Evolutionary conservation across 1,140 invertebrate species (phyloP), one percentile per base, ranked within the genome.

Genomic region (Rhizoglyphus robini): DNA sequence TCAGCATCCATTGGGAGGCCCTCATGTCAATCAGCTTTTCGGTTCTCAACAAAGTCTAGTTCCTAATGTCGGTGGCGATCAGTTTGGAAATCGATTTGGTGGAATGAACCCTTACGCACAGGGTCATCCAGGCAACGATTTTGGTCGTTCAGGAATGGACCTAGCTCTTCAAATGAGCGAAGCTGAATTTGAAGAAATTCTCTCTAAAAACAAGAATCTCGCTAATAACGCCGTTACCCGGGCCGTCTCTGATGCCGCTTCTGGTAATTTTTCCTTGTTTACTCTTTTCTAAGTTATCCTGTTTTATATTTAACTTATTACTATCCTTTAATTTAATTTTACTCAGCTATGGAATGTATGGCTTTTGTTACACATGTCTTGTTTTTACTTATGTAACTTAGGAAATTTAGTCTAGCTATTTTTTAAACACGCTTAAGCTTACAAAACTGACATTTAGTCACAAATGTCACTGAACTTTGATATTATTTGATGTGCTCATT

Each of bases 21-120:
- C 91, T 25, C 91, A 96, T 75, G 90, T 96, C 54, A 96, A 96
- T 79, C 92, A 91, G 38, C 96, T 96, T 81, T 96, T 96, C 77
- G n/a, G 59, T 8, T 87, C 85, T 70, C 83, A 83, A 62, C 65
- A 69, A 31, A 31, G 31, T 25, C 8, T 25, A 0, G 20, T 3
- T 3, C 20, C 30, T n/a, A 25, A 36, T n/a, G n/a, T n/a, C n/a
- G n/a, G n/a, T 27, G 34, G 31, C 4, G 58, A 63, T 63, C 61
- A 41, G 32, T 58, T 58, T 46, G 36, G 34, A n/a, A 41, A 63
- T 49, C 36, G 61, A 57, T 41, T 63, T 31, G 27, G 27, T 41
- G 13, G n/a, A 47, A 46, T 54, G 20, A 27, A 38, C 41, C 29
- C 61, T 1, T 64, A 32, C 11, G 32, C 48, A 31, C 69, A 63